phyloP scores from a whole-genome alignment of 2,888 invertebrate species.

The Pilophorus perplexus region DNA sequence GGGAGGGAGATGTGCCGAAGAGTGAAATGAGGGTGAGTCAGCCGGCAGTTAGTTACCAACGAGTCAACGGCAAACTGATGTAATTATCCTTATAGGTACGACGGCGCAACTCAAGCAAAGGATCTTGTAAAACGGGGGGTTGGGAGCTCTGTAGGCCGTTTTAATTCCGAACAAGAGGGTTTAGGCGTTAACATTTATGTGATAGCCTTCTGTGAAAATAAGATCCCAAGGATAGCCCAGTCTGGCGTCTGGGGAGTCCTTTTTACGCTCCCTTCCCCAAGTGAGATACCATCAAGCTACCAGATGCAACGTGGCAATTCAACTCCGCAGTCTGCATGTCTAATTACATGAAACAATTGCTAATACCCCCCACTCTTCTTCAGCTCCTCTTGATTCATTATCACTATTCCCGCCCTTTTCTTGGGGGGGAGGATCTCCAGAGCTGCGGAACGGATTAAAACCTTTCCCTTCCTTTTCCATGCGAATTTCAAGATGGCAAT shows the following conservation, averaged over 20 bases:
- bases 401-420: conserved; percentile 25
- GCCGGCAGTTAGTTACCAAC: conserved; percentile 10
- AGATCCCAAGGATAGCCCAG: conserved; percentile 23
- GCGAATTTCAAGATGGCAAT: conserved; percentile 19
- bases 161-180: conserved; percentile 44
- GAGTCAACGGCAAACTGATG: conserved; percentile 34
- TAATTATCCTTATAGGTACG: conserved; percentile 39
- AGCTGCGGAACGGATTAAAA: conserved; percentile 37
- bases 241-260: conserved; percentile 36
- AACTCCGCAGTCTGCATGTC: conserved; percentile 39
- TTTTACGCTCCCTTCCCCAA: conserved; percentile 28
- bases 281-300: conserved; percentile 35
- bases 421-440: conserved; percentile 15
- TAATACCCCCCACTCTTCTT: conserved; percentile 20
- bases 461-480: not conserved
- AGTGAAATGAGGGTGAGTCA: conserved; percentile 28
- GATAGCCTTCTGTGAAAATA: conserved; percentile 41
- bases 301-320: conserved; percentile 40
- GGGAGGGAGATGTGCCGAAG: not conserved
- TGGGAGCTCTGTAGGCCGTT: conserved; percentile 29
- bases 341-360: conserved; percentile 41
- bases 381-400: conserved; percentile 33
- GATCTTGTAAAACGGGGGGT: conserved; percentile 1
- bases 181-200: conserved; percentile 45
- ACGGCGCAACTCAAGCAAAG: conserved; percentile 6